Base-by-base conservation (phyloP, 2,888 invertebrate genomes). In the Lasius platythorax region DNA sequence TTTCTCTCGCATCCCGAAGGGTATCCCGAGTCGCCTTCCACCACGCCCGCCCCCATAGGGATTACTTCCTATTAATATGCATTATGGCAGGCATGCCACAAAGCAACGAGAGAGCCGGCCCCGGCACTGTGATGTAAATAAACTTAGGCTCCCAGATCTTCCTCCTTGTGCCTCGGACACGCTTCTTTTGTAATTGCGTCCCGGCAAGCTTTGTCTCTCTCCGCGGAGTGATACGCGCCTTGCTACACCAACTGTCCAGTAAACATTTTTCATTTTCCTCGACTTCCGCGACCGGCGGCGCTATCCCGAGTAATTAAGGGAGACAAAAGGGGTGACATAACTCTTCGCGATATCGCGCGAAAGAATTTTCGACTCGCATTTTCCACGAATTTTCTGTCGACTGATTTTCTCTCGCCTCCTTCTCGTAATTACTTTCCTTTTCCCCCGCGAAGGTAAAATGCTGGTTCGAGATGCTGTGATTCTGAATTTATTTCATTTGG, bases 1-100 rank as follows among this genome's bases (percentile, higher is more conserved):
- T 83, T 82, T 63, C 75, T 58, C 56, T 40, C 58, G 23, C 68
- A 37, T 58, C 64, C 43, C 53, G 63, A 72, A 70, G 61, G 68
- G 64, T 86, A 73, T 83, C 63, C 68, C 46, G 76, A 83, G 81
- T 85, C 88, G 85, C 85, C 87, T 86, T 82, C 85, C 83, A 66
- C 83, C 82, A 79, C 67, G 68, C 40, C 85, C 83, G 66, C 84
- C 87, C 81, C 81, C 83, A 66, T 61, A 78, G 84, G 87, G 90
- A 90, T 90, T 90, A 90, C 87, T 90, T 90, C 85, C 85, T 90
- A 90, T 90, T 90, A 90, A 90, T 90, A 90, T 90, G 90, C 90
- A 90, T 90, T 90, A 90, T 90, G 86, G 61, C 68, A 82, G 67
- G 67, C 70, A 84, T 78, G 83, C 85, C 89, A 90, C 89, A 90